Conservation (phyloP, 2,797 vertebrate species). For the Ctenosaura bakeri region DNA sequence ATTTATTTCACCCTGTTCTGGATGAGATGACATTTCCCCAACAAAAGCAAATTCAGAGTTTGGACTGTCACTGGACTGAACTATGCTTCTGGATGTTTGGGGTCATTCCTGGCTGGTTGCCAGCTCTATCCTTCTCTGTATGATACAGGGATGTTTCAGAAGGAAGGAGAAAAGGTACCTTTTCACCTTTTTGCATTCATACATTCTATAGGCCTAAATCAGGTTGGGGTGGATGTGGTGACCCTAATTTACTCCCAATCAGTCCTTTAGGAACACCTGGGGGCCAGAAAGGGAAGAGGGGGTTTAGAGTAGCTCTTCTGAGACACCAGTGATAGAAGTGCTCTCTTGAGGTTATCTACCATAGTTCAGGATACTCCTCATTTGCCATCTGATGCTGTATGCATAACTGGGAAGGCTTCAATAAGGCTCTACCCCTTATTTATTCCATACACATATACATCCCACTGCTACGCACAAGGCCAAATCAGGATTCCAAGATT, state of each 20-base stretch:
- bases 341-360: too few species aligned
- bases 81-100: not conserved
- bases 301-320: too few species aligned
- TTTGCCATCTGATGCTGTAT: not conserved
- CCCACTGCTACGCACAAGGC: too few species aligned
- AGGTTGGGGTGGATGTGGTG: too few species aligned
- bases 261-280: too few species aligned
- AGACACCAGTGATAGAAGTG: too few species aligned
- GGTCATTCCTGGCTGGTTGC: not conserved
- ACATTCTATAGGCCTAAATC: too few species aligned
- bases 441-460: not conserved
- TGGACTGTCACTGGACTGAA: not conserved
- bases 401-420: not conserved
- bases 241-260: too few species aligned
- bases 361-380: too few species aligned
- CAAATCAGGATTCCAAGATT: too few species aligned
- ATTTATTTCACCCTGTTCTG: not conserved
- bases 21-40: not conserved
- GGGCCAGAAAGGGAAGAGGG: too few species aligned
- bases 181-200: not conserved
- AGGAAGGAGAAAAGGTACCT: not conserved
- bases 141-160: not conserved
- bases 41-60: not conserved
- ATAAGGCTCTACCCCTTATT: not conserved
- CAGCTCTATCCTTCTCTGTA: not conserved